A percentile compares a stretch with the other conserved stretches of the same genome.
Conservation (phyloP, 2,888 invertebrate genomes). For the Phymatocera aterrima region DNA sequence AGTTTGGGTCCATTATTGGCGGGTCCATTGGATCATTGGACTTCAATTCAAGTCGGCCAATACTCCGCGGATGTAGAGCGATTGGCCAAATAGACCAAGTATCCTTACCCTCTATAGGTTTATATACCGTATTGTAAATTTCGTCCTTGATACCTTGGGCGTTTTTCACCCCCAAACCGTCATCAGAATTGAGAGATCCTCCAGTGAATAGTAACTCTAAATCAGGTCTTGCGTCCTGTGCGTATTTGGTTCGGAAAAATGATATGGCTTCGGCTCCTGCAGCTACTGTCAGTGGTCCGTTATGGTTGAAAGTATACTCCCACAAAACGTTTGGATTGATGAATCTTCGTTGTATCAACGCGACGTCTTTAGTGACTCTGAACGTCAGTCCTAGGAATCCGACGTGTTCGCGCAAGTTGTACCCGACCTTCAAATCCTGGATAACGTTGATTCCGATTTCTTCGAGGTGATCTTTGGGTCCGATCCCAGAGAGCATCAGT, state of each 20-base stretch:
- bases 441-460: slow-evolving; percentile 79
- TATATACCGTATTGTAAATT: slow-evolving; percentile 72
- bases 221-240: slow-evolving; percentile 66
- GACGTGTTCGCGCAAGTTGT: slow-evolving; percentile 83
- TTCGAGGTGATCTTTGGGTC: slow-evolving; percentile 79
- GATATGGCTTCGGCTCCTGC: slow-evolving; percentile 75
- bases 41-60: slow-evolving; percentile 81
- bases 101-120: slow-evolving; percentile 73
- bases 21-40: slow-evolving; percentile 84
- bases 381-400: slow-evolving; percentile 83
- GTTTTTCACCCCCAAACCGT: slow-evolving; percentile 69
- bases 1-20: slow-evolving; percentile 88
- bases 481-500: slow-evolving; percentile 81
- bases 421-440: slow-evolving; percentile 81
- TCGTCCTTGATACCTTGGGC: slow-evolving; percentile 70
- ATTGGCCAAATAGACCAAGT: slow-evolving; percentile 81
- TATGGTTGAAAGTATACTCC: slow-evolving; percentile 68
- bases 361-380: slow-evolving; percentile 78
- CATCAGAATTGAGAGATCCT: slow-evolving; percentile 75
- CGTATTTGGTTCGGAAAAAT: slow-evolving; percentile 74
- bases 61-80: slow-evolving; percentile 83
- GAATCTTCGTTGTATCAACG: slow-evolving; percentile 71
- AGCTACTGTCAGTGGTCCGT: slow-evolving; percentile 71
- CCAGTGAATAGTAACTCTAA: slow-evolving; percentile 76
- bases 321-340: slow-evolving; percentile 65